These are phyloP conservation scores for Raja brachyura DNA, from an alignment of 2,113 vertebrate genomes.

Conservation along the genomic window DNA sequence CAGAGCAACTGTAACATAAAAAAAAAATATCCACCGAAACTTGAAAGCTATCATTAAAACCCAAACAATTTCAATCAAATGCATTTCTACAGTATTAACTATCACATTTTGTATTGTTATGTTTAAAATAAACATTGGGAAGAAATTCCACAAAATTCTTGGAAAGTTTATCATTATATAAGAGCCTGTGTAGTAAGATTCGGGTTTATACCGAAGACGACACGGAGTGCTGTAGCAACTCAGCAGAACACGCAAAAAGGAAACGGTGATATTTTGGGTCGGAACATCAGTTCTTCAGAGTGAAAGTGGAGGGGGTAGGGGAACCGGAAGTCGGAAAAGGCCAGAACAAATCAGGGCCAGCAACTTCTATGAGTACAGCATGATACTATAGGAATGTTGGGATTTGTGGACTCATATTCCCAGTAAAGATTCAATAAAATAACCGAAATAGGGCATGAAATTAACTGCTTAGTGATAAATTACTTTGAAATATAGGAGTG, in stretches of 20 bases:
- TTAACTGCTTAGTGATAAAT: not conserved
- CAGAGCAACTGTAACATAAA: constrained; percentile 72
- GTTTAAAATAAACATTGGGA: not conserved
- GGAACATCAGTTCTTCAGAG: no score
- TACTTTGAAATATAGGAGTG: not conserved
- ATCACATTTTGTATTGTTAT: not conserved
- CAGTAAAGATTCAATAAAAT: not conserved
- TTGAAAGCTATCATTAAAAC: not conserved
- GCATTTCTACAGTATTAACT: constrained; percentile 4
- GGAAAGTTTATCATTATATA: no score
- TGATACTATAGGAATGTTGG: not conserved
- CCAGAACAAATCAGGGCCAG: no score
- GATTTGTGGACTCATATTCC: not conserved
- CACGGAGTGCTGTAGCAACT: no score
- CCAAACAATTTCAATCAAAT: not conserved
- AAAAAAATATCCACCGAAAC: not conserved
- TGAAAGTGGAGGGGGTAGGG: no score
- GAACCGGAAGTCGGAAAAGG: no score
- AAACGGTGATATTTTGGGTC: no score
- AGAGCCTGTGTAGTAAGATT: no score
- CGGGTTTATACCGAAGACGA: no score
- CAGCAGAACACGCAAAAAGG: no score
- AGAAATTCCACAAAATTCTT: not conserved
- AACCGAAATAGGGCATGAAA: not conserved
- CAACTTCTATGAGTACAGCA: not conserved